Conservation (phyloP, 2,888 invertebrate species). For the Cylindroiulus punctatus region DNA sequence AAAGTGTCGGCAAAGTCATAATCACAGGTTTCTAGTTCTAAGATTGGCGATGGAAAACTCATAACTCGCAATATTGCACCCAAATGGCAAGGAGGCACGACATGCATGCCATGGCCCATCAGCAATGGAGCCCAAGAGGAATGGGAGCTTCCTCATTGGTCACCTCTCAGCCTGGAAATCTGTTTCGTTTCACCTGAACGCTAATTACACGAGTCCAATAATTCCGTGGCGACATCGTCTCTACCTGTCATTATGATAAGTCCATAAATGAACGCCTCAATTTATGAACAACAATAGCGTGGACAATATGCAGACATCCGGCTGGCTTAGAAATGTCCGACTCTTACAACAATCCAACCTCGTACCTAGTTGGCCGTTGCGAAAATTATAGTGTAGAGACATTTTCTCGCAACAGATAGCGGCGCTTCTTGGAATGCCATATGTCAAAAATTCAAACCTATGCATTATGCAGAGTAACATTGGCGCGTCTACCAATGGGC, state of each 20-base stretch:
- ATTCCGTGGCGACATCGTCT: not conserved
- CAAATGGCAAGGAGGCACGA: not conserved
- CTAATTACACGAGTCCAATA: not conserved
- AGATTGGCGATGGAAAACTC: conserved; percentile 38
- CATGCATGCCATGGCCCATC: not conserved
- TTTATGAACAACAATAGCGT: conserved; percentile 9
- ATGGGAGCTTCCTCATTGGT: not conserved
- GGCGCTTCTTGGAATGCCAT: not conserved
- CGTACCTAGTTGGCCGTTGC: not conserved
- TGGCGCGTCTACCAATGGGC: too few species aligned
- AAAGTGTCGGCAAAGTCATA: not conserved
- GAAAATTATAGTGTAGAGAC: not conserved
- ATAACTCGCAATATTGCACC: conserved; percentile 20
- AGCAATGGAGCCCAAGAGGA: too few species aligned
- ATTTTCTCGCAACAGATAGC: not conserved
- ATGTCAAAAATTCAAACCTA: not conserved
- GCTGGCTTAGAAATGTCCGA: not conserved
- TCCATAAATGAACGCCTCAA: conserved; percentile 34
- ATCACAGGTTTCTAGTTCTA: conserved; percentile 21
- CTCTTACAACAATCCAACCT: not conserved
- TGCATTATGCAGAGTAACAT: too few species aligned
- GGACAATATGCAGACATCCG: conserved; percentile 34
- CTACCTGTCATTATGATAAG: conserved; percentile 8
- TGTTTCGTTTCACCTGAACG: not conserved
- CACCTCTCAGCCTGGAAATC: not conserved